Conservation (phyloP, 1,140 invertebrate genomes). For the honey bee (Apis mellifera) region Amel_HAv3.1 CM009935.2:8144501-8145000, state of each 20-base stretch:
- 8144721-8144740: neutral
- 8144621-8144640: no score
- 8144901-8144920: slow-evolving; percentile 78
- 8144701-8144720: slow-evolving; percentile 22
- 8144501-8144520: no score
- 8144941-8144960: slow-evolving; percentile 36
- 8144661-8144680: no score
- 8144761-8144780: slow-evolving; percentile 37
- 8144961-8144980: slow-evolving; percentile 33
- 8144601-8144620: no score
- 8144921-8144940: slow-evolving; percentile 74
- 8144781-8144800: slow-evolving; percentile 76
- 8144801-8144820: slow-evolving; percentile 80
- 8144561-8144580: no score
- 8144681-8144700: neutral
- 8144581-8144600: no score
- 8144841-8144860: slow-evolving; percentile 80
- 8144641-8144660: neutral
- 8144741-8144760: slow-evolving; percentile 6
- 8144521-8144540: no score
- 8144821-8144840: slow-evolving; percentile 79
- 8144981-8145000: slow-evolving; percentile 61
- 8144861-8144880: slow-evolving; percentile 72
- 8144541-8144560: no score
- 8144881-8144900: slow-evolving; percentile 66